Base-by-base conservation (phyloP, 2,888 invertebrate genomes). In the Agrilus cyanescens region DNA sequence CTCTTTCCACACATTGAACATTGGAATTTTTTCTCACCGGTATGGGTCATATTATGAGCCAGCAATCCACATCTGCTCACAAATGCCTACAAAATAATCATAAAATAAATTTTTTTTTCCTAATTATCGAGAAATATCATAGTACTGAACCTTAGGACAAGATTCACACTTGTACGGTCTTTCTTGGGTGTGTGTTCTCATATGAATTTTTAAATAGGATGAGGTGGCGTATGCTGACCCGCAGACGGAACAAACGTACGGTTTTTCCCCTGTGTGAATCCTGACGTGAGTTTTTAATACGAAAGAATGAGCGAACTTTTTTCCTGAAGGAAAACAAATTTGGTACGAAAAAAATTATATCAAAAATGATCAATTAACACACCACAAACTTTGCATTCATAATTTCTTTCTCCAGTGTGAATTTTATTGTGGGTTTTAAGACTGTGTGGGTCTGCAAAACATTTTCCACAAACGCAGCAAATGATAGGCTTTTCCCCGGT, bases 241-340 rank as follows among this genome's bases (percentile, higher is more conserved):
- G 46, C 66, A 66, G 14, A 57, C 53, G 15, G 50, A 51, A 46
- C 66, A 66, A 8, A 51, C 43, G 46, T 56, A 64, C 1, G 64
- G 64, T 49, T 57, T 61, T 49, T 66, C 65, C 4, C 66, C 65
- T 4, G 65, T 61, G 43, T 66, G 66, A 6, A 56, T 55, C 38
- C 63, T 48, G 41, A 53, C 57, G 40, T 64, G 64, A 1, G 60
- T 58, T 25, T 53, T 61, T 12, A 64, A 47, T 12, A 62, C 62
- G 47, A 61, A 64, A 0, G 64, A 63, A 54, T 64, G 61, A 4
- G 60, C 62, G 51, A 65, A 65, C 43, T 52, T 50, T 50, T 58
- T 62, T 13, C 55, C 58, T 60, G 38, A 37, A 50, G 49, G 25
- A 32, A 20, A 25, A 25, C n/a, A 25, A 12, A 4, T 5, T 32